phyloP scores from a whole-genome alignment of 2,797 vertebrate genomes.

The Liparis tanakae region DNA sequence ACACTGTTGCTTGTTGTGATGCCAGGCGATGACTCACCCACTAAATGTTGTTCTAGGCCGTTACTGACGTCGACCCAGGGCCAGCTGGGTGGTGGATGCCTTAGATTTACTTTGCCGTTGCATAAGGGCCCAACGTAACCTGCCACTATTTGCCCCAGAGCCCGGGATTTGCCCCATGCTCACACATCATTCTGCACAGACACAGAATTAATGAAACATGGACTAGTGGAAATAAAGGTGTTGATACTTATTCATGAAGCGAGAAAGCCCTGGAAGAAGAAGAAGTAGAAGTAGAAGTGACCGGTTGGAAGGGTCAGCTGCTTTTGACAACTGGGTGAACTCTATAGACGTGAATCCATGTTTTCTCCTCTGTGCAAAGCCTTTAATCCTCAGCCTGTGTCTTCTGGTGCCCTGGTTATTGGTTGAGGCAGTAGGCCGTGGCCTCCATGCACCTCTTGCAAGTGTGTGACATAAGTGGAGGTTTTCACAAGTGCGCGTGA shows the following conservation, averaged over 20 bases:
- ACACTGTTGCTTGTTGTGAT: conserved; percentile 30
- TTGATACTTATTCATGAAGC: conserved; percentile 11
- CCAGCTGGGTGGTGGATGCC: conserved; percentile 55
- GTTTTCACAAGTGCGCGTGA: conserved; percentile 55
- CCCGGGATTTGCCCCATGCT: conserved; percentile 47
- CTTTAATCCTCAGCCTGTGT: conserved; percentile 48
- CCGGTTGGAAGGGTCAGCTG: conserved; percentile 6
- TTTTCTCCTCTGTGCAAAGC: conserved; percentile 42
- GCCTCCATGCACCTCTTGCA: conserved; percentile 30
- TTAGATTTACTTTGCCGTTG: conserved; percentile 56
- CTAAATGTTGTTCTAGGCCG: conserved; percentile 55
- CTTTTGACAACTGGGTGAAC: conserved; percentile 21
- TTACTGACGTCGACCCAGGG: conserved; percentile 44
- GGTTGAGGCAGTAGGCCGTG: conserved; percentile 15
- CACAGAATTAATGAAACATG: no score
- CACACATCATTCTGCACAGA: conserved; percentile 15
- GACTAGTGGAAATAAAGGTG: conserved; percentile 34
- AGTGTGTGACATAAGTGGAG: conserved; percentile 43
- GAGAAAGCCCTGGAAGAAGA: background rate
- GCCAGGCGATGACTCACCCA: conserved; percentile 53
- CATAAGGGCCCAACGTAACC: conserved; percentile 55
- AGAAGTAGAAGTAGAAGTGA: background rate
- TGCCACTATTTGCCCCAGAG: conserved; percentile 57
- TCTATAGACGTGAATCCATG: conserved; percentile 7
- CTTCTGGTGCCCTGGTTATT: conserved; percentile 28